Conservation (phyloP, 2,797 vertebrate species). For the Acrossocheilus fasciatus region DNA sequence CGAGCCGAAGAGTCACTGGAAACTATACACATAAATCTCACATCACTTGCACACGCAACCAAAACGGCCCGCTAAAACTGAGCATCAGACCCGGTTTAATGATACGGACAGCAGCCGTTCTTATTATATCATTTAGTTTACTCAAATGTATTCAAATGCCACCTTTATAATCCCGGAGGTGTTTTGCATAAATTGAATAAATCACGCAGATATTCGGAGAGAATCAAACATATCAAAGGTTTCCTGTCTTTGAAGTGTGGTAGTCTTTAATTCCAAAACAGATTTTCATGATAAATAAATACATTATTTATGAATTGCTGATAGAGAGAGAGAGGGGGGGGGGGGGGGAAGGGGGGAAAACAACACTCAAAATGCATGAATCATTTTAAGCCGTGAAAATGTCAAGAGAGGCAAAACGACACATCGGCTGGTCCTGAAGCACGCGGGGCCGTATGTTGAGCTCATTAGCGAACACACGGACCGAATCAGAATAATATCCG, state of each 20-base stretch:
- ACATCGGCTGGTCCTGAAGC: constrained; percentile 69
- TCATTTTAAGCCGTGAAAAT: constrained; percentile 81
- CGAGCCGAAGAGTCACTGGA: constrained; percentile 64
- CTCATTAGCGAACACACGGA: constrained; percentile 81
- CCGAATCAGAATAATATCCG: constrained; percentile 78
- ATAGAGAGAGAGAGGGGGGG: constrained; percentile 66
- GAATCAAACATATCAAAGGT: constrained; percentile 88
- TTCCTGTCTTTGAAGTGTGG: constrained; percentile 86
- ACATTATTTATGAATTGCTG: constrained; percentile 84
- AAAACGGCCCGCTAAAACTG: constrained; percentile 78
- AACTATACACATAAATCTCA: constrained; percentile 65
- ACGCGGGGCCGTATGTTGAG: constrained; percentile 72
- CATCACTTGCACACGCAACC: constrained; percentile 71
- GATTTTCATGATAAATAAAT: constrained; percentile 89
- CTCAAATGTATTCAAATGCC: constrained; percentile 86
- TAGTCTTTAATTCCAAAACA: constrained; percentile 86
- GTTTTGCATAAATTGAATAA: constrained; percentile 88
- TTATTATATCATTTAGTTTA: constrained; percentile 84
- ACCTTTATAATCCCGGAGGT: constrained; percentile 86
- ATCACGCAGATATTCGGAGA: constrained; percentile 79
- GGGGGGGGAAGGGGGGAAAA: constrained; percentile 65
- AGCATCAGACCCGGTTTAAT: constrained; percentile 74
- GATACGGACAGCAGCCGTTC: constrained; percentile 78
- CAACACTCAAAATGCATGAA: constrained; percentile 83
- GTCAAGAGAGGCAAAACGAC: constrained; percentile 81